Base-by-base conservation (phyloP, 2,113 vertebrate species). In the Danionella cerebrum region DNA sequence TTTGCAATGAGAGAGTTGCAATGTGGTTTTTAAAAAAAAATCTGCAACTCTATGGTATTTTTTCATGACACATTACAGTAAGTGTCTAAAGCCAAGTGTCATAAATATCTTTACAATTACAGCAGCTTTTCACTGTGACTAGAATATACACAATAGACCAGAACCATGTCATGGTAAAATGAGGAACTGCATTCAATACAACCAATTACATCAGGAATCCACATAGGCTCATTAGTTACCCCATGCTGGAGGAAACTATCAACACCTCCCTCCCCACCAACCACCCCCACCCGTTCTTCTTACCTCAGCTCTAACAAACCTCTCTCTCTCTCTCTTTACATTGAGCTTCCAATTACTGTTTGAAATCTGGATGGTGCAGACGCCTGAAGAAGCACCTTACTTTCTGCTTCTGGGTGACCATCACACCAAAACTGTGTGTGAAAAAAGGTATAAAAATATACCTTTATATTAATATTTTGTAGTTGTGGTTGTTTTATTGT, bases 151-250 rank as follows among this genome's bases (percentile, higher is more conserved):
- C 38, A 59, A 58, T 41, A 58, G 22, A 59, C 18, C 18, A 47
- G 18, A 64, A 41, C 24, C 24, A 51, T 51, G 65, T 27, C 13
- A 4, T 73, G 33, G 25, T 60, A 60, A 59, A 42, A 19, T 67
- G 29, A 31, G 64, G 58, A 62, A 44, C 41, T 72, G 9, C 62
- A 67, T 74, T 69, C 52, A 58, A 53, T 74, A 70, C 68, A 71
- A 58, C 74, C 77, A 80, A 79, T 82, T 84, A 84, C 67, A 75
- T 52, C 67, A 76, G 53, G 67, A 78, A 82, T 83, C 78, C 74
- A n/a, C n/a, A 82, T 36, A 64, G 73, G 65, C 80, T 84, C 78
- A 80, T 84, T 84, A 83, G 75, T 57, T 75, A 12, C 16, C 41
- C 69, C 74, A 75, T 76, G 75, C 80, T 75, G 54, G 57, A 65